A percentile compares a stretch with the other conserved stretches of the same genome.
Evolutionary conservation across 2,113 vertebrate genomes (phyloP).

Genomic region (Colossoma macropomum): DNA sequence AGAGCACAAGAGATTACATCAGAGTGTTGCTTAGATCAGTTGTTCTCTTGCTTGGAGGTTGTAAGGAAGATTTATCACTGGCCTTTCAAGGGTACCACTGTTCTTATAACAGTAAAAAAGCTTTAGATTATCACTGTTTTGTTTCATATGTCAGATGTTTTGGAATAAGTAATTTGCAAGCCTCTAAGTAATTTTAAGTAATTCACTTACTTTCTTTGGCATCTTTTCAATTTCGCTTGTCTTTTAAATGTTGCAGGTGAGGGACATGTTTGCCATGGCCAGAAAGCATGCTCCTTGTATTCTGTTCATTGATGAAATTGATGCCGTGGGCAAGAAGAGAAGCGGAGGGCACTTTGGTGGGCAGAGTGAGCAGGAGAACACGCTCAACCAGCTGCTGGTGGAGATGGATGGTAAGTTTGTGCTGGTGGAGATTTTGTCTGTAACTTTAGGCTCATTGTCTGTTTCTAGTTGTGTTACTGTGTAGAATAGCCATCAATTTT

Average conservation of each 20-base stretch:
- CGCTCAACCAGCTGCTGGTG: constrained; percentile 73
- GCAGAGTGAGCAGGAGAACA: constrained; percentile 76
- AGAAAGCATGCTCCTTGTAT: constrained; percentile 74
- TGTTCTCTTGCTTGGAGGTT: not conserved
- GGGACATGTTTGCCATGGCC: constrained; percentile 75
- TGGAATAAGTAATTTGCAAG: not conserved
- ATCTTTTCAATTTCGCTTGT: not conserved
- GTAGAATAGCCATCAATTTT: not conserved
- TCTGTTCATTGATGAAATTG: constrained; percentile 77
- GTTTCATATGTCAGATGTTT: too few relatives aligned
- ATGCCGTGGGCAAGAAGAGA: constrained; percentile 71
- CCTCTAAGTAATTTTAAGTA: not conserved
- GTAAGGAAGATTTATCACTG: too few relatives aligned
- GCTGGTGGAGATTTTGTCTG: not conserved
- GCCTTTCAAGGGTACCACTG: too few relatives aligned
- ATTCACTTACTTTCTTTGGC: not conserved
- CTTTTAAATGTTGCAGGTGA: constrained; percentile 65
- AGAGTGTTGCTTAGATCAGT: not conserved
- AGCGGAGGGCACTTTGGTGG: constrained; percentile 67
- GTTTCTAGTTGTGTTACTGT: not conserved
- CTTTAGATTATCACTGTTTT: not conserved
- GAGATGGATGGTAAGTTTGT: constrained; percentile 71
- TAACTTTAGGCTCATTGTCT: not conserved
- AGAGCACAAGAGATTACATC: not conserved
- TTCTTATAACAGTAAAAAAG: not conserved